Conservation (phyloP, 2,113 vertebrate species). For the Amphiprion ocellaris region DNA sequence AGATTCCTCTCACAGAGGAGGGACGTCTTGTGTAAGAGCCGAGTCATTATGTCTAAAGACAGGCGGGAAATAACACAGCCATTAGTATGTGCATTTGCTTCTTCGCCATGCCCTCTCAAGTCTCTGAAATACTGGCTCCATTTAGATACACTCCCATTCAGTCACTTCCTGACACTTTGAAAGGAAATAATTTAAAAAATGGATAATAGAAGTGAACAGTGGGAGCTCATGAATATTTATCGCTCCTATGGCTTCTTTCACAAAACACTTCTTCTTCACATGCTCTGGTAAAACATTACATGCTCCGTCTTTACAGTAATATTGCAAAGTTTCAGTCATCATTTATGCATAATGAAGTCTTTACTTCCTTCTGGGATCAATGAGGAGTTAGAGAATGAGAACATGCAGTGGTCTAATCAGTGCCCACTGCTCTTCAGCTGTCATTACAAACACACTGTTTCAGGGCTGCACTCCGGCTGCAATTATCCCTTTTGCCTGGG, state of each 20-base stretch:
- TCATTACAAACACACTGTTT: conserved; percentile 36
- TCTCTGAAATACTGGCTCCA: conserved; percentile 47
- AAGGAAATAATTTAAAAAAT: conserved; percentile 27
- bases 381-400: conserved; percentile 38
- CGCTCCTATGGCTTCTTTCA: background rate
- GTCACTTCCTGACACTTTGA: conserved; percentile 51
- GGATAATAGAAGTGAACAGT: conserved; percentile 20
- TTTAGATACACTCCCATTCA: conserved; percentile 47
- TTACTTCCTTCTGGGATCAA: conserved; percentile 52
- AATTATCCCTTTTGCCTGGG: conserved; percentile 58
- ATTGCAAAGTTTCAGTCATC: background rate
- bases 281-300: background rate
- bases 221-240: conserved; percentile 39
- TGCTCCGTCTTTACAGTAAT: background rate
- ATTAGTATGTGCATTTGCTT: conserved; percentile 73
- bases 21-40: conserved; percentile 48
- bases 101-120: conserved; percentile 22
- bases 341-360: conserved; percentile 29
- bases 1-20: conserved; percentile 22
- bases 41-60: conserved; percentile 66
- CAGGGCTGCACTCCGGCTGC: conserved; percentile 49
- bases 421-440: conserved; percentile 51
- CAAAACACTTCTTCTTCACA: background rate
- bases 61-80: conserved; percentile 59
- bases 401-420: conserved; percentile 63